These are phyloP conservation scores for Cavia porcellus DNA, from an alignment of 2,113 vertebrate species.

Conservation along the genomic window DNA sequence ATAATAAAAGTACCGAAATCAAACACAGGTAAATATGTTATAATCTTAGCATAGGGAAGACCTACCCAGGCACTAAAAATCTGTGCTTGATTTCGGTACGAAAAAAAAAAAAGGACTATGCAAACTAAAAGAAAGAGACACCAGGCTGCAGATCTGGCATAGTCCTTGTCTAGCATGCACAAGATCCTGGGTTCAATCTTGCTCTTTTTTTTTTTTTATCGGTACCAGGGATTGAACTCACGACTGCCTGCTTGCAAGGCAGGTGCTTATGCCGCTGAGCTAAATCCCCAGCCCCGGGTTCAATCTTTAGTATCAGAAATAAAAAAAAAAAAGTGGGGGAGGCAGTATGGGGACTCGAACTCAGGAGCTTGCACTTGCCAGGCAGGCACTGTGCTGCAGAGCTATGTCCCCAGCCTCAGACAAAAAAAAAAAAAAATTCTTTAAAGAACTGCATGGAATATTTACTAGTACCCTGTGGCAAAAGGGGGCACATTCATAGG, in stretches of 20 bases:
- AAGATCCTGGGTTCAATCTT: not conserved
- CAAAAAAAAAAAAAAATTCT: not conserved
- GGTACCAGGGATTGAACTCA: too few relatives aligned
- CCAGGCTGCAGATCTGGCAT: not conserved
- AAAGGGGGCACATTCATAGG: not conserved
- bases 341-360: too few relatives aligned
- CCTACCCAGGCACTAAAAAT: not conserved
- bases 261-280: too few relatives aligned
- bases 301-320: not conserved
- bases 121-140: not conserved
- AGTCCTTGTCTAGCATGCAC: not conserved
- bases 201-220: too few relatives aligned
- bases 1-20: not conserved
- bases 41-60: not conserved
- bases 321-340: not conserved
- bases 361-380: too few relatives aligned
- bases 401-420: too few relatives aligned
- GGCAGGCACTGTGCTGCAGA: too few relatives aligned
- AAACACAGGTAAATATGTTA: not conserved
- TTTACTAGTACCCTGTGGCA: not conserved
- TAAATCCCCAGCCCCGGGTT: not conserved
- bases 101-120: not conserved
- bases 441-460: not conserved
- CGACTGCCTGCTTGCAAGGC: too few relatives aligned
- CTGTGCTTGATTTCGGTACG: too few relatives aligned